phyloP scores from a whole-genome alignment of 2,888 invertebrate genomes.

The Hirtodrosophila duncani region DNA sequence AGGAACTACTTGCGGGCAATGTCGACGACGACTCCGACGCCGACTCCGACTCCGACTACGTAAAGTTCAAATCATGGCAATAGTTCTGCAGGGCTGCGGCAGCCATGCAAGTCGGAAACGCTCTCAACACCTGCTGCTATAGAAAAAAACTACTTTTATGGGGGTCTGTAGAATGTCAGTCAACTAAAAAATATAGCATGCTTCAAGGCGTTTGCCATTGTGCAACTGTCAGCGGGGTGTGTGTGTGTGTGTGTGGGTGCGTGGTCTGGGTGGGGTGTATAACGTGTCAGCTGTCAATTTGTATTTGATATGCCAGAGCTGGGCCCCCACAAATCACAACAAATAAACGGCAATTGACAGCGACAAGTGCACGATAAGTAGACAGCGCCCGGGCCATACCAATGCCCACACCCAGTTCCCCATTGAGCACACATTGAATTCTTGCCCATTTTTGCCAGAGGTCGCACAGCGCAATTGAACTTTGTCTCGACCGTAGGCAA shows the following conservation, averaged over 20 bases:
- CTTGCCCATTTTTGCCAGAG: slow-evolving; percentile 1
- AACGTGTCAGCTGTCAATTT: slow-evolving; percentile 68
- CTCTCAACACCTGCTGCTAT: slow-evolving; percentile 62
- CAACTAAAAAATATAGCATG: slow-evolving; percentile 4
- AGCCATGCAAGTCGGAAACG: slow-evolving; percentile 58
- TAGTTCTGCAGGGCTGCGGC: slow-evolving; percentile 7
- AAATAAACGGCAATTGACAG: slow-evolving; percentile 67
- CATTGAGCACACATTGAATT: too few relatives aligned
- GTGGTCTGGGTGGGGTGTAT: slow-evolving; percentile 4
- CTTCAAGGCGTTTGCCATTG: neutral
- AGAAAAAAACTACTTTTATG: slow-evolving; percentile 38
- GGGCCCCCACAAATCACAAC: slow-evolving; percentile 55
- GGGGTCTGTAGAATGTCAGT: slow-evolving; percentile 32
- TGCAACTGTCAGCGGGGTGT: slow-evolving; percentile 22
- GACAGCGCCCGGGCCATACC: neutral
- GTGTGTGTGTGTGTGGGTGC: slow-evolving; percentile 10
- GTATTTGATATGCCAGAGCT: slow-evolving; percentile 44
- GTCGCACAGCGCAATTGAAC: slow-evolving; percentile 51
- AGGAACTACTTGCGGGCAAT: slow-evolving; percentile 67
- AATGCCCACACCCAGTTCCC: too few relatives aligned
- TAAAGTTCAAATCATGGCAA: slow-evolving; percentile 29
- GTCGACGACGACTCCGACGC: slow-evolving; percentile 31
- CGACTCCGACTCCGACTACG: slow-evolving; percentile 26
- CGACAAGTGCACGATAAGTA: slow-evolving; percentile 49
- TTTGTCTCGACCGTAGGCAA: slow-evolving; percentile 22